Evolutionary conservation across 2,888 invertebrate genomes (phyloP), one percentile per base, ranked within the genome.

Genomic region (Escarpia spicata): DNA sequence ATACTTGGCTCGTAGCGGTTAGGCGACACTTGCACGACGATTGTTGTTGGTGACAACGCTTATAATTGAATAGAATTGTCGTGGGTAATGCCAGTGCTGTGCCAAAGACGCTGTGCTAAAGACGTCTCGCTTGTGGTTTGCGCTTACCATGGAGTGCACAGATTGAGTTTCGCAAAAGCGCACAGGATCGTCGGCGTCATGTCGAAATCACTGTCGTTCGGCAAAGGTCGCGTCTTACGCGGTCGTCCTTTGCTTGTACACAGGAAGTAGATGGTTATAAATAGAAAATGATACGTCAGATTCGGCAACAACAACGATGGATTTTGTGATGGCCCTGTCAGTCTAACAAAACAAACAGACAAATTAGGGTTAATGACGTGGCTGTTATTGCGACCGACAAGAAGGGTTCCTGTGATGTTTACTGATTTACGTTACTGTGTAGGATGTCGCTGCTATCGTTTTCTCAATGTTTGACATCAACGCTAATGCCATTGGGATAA

Each of bases 21-120:
- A 75, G n/a, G 75, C 75, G 75, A 75, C 75, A 75, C 75, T 75
- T 75, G 75, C 75, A 26, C 75, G 75, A n/a, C 75, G 75, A 26
- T 26, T 75, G 75, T 75, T 75, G 75, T 75, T 75, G 75, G 75
- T 75, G 75, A 75, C 75, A 12, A 52, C 52, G 52, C 37, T 37
- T 37, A 37, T 37, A 37, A 37, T 37, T 37, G 37, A 12, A 52
- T 9, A 52, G 75, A 15, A 75, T 26, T 26, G 19, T n/a, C 75
- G 19, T 75, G 15, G 75, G 75, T 2, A 26, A 75, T 75, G 75
- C 75, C n/a, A n/a, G 75, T 6, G 4, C 19, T 26, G 75, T 6
- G 19, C 26, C n/a, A 75, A 2, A 75, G 75, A 75, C 19, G n/a
- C 75, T n/a, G 4, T 26, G 26, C 52, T 12, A 52, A 26, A 15